These are phyloP conservation scores for Brachionus rubens DNA, from an alignment of 1,140 invertebrate genomes.

Conservation along the genomic window DNA sequence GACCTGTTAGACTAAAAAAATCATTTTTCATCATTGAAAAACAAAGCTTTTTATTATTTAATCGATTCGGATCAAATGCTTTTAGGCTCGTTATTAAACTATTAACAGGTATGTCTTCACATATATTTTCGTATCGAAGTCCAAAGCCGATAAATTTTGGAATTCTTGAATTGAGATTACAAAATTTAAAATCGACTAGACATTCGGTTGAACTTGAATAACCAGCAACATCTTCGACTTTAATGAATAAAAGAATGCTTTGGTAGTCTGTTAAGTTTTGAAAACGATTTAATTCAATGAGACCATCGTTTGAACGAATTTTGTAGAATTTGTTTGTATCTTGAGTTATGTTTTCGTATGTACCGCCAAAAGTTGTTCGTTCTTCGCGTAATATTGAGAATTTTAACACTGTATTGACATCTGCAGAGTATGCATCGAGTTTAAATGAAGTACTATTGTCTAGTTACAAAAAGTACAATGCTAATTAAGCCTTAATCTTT, in stretches of 20 bases:
- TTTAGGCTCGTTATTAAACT: slow-evolving; percentile 1
- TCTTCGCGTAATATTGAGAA: slow-evolving; percentile 5
- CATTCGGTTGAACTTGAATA: not conserved
- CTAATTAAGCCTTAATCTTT: no score
- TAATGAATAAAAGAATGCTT: not conserved
- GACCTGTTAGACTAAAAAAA: not conserved
- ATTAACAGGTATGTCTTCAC: slow-evolving; percentile 24
- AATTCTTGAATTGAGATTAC: not conserved
- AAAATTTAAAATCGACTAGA: slow-evolving; percentile 15
- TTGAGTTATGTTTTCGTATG: not conserved
- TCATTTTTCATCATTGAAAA: not conserved
- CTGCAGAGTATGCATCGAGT: not conserved
- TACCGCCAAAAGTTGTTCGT: not conserved
- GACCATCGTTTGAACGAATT: not conserved
- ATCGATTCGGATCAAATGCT: slow-evolving; percentile 21
- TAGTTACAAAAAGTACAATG: no score
- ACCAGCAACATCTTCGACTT: not conserved
- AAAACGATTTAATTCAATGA: not conserved
- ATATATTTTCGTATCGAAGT: slow-evolving; percentile 10
- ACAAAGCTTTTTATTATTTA: slow-evolving; percentile 3
- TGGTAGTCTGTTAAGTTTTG: not conserved
- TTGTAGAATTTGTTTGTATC: not conserved
- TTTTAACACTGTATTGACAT: not conserved
- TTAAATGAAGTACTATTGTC: slow-evolving; percentile 23
- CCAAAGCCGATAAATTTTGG: slow-evolving; percentile 37